These are phyloP conservation scores for Stenopsyche tienmushanensis DNA, from an alignment of 1,140 invertebrate species.

Conservation along the genomic window DNA sequence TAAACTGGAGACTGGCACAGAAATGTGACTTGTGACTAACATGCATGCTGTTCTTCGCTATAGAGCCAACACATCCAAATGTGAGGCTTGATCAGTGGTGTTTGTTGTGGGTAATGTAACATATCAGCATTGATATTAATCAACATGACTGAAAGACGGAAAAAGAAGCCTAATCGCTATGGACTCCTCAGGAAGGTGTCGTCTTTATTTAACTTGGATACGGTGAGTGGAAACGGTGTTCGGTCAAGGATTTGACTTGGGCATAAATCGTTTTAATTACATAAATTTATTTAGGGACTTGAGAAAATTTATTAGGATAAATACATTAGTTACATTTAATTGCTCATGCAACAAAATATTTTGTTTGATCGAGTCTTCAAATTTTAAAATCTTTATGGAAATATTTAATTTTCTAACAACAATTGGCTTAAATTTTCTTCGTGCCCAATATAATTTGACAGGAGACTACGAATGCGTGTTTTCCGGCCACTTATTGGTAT, in stretches of 20 bases:
- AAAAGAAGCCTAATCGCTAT: constrained; percentile 72
- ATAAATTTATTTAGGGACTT: too few species aligned
- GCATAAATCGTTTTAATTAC: background rate
- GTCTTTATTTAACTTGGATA: constrained; percentile 81
- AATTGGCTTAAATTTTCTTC: background rate
- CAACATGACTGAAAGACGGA: constrained; percentile 74
- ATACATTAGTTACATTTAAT: background rate
- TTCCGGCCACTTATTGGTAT: too few species aligned
- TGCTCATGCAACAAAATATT: too few species aligned
- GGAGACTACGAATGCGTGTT: too few species aligned
- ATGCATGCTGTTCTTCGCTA: constrained; percentile 35
- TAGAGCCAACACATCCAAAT: constrained; percentile 8
- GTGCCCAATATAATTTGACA: background rate
- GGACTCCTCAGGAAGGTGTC: constrained; percentile 85
- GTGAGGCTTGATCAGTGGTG: constrained; percentile 23
- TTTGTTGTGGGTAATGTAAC: constrained; percentile 46
- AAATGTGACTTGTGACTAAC: constrained; percentile 42
- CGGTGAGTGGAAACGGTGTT: constrained; percentile 59
- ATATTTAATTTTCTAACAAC: background rate
- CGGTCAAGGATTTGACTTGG: constrained; percentile 3
- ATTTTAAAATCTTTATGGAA: too few species aligned
- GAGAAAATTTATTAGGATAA: too few species aligned
- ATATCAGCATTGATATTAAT: constrained; percentile 45
- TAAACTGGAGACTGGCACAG: constrained; percentile 22
- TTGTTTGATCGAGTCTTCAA: too few species aligned